Evolutionary conservation across 2,888 invertebrate species (phyloP), one percentile per base, ranked within the genome.

Genomic region (Harpalus rubripes): DNA sequence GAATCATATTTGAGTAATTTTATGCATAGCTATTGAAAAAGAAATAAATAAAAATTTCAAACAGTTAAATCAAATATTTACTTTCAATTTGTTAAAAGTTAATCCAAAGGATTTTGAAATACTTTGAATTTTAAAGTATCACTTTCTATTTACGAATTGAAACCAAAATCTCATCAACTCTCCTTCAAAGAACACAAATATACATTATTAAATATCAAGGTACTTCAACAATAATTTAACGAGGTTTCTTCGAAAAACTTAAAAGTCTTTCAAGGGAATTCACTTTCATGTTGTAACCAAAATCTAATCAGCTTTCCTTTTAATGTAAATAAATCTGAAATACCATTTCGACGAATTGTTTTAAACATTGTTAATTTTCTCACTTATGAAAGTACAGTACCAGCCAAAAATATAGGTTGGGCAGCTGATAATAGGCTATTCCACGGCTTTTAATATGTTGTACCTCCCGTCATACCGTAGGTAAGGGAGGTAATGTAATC

Each of bases 11-110:
- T 32, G 32, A 10, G 10, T 8, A 52, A 12, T 1, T 8, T 3
- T 44, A 52, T 10, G 5, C 1, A 12, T 8, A 10, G 8, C 44
- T 52, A 12, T 52, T 52, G 10, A 52, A 52, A 4, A 52, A 52
- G 12, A 12, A 10, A 52, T 52, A 52, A 6, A 52, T 52, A 12
- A 52, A 44, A 52, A 52, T 52, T 8, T 52, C 10, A 52, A 52
- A 12, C 44, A 52, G 12, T 52, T 52, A 52, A 44, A 52, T 52
- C 44, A 52, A 52, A 52, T 52, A 52, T 52, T 52, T 52, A 52
- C 44, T 52, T 52, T 52, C 32, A 32, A 32, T 32, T 52, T 12
- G 1, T 52, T 52, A 52, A 12, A 52, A 52, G 44, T 52, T 4
- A 52, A 52, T 52, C 44, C 4, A 4, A 52, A 52, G 4, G 44